phyloP scores from a whole-genome alignment of 2,888 invertebrate species.

The Drosophila emarginata region DNA sequence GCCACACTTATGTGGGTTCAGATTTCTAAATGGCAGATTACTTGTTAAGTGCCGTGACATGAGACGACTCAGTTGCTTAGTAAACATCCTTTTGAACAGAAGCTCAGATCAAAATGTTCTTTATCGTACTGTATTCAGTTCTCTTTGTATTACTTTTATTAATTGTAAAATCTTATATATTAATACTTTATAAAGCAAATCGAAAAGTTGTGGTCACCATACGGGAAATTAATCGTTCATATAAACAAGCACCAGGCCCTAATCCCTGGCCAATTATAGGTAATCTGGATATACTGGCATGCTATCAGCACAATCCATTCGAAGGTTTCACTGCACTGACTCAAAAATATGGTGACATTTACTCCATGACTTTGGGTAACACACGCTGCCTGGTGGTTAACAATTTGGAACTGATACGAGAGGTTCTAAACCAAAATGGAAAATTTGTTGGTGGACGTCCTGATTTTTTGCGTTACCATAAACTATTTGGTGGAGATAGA shows the following conservation, averaged over 20 bases:
- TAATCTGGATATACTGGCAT: conserved; percentile 87
- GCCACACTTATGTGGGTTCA: background rate
- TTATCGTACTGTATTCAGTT: background rate
- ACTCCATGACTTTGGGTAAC: conserved; percentile 87
- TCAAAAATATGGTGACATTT: conserved; percentile 89
- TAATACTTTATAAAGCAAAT: background rate
- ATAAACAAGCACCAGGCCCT: conserved; percentile 85
- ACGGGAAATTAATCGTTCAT: background rate
- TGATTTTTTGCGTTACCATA: conserved; percentile 90
- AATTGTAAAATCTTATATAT: background rate
- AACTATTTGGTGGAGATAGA: background rate
- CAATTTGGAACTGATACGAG: conserved; percentile 87
- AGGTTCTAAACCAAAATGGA: conserved; percentile 90
- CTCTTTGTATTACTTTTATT: background rate
- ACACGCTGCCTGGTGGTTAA: conserved; percentile 89
- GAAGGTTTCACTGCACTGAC: conserved; percentile 88
- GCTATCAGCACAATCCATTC: conserved; percentile 86
- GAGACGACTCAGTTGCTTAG: background rate
- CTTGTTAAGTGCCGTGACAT: background rate
- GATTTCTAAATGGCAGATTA: background rate
- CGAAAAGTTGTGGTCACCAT: background rate
- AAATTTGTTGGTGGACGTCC: conserved; percentile 92
- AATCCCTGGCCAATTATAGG: conserved; percentile 88
- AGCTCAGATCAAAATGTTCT: background rate
- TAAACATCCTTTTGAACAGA: background rate